Base-by-base conservation (phyloP, 2,797 vertebrate species). In the Halcyon leucocephala region DNA sequence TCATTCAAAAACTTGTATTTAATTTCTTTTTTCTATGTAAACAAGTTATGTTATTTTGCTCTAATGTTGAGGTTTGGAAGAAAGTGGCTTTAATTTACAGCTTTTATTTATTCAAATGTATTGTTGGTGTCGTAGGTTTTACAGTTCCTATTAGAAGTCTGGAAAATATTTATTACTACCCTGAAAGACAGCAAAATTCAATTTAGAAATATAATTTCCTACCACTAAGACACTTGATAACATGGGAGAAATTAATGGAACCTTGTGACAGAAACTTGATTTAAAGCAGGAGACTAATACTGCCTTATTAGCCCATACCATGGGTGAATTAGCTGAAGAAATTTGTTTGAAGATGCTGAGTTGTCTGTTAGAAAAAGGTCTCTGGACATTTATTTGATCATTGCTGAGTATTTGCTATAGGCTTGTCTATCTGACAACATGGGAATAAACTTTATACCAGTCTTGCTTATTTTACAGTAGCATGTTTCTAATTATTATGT, bases 131-230 rank as follows among this genome's bases (percentile, higher is more conserved):
- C 94, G 58, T 48, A 96, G 60, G 72, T 96, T 97, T 98, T 97
- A 97, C 65, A 61, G 22, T 95, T 96, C 91, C 95, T 96, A 84
- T 97, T 97, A 96, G 85, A 95, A 96, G 60, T 93, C 89, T 96
- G 95, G 95, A 94, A 98, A 97, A 98, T 97, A 97, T 96, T 97
- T 97, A 88, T 96, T 95, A 83, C 86, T 97, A 81, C 86, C 93
- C 66, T 12, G 97, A 96, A 97, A 97, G 82, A 98, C 97, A 97
- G 95, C 73, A 97, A 97, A 98, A 98, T 97, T 97, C 97, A 97
- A 95, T 98, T 98, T 97, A 96, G 96, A 97, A 97, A 97, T 97
- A 97, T 93, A 97, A 97, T 97, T 98, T 98, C 93, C 97, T 97
- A 92, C 87, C 89, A 91, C 42, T 85, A 95, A 97, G 97, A 97